Percentiles rank a stretch among this genome's conserved stretches.
Conservation (phyloP, 2,797 vertebrate genomes). For the Leuciscus waleckii region DNA sequence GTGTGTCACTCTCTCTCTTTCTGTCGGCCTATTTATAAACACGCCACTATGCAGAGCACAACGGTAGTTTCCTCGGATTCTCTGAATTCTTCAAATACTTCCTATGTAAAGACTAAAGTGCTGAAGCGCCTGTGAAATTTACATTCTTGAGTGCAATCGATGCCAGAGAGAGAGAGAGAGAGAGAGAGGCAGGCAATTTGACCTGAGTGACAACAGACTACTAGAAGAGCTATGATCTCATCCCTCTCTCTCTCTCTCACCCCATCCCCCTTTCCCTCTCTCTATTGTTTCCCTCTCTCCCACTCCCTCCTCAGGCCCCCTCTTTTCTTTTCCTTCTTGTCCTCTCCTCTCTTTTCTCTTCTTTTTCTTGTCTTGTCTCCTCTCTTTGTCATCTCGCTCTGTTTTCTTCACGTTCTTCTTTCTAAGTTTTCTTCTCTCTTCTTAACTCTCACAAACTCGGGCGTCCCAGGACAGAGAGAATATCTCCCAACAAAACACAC, state of each 20-base stretch:
- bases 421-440: conserved; percentile 67
- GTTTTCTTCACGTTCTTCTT: conserved; percentile 56
- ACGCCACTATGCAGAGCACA: conserved; percentile 41
- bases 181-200: conserved; percentile 73
- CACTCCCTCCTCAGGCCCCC: conserved; percentile 64
- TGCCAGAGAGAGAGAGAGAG: conserved; percentile 44
- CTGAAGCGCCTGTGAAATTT: conserved; percentile 67
- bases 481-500: conserved; percentile 62
- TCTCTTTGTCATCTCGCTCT: conserved; percentile 52
- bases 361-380: conserved; percentile 19
- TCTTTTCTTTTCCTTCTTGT: conserved; percentile 44
- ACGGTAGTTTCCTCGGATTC: conserved; percentile 25
- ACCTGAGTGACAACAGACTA: conserved; percentile 86
- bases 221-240: conserved; percentile 85
- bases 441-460: conserved; percentile 35
- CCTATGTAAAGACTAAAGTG: conserved; percentile 68
- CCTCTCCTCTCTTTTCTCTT: conserved; percentile 56
- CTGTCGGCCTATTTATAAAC: conserved; percentile 59
- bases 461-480: conserved; percentile 58
- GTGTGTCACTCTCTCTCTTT: conserved; percentile 37
- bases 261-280: conserved; percentile 57
- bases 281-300: conserved; percentile 63
- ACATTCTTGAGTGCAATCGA: conserved; percentile 68
- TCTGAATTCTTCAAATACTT: conserved; percentile 72
- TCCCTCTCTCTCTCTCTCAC: conserved; percentile 68